These are phyloP conservation scores for Calameuta filiformis DNA, from an alignment of 2,888 invertebrate species.

Conservation along the genomic window DNA sequence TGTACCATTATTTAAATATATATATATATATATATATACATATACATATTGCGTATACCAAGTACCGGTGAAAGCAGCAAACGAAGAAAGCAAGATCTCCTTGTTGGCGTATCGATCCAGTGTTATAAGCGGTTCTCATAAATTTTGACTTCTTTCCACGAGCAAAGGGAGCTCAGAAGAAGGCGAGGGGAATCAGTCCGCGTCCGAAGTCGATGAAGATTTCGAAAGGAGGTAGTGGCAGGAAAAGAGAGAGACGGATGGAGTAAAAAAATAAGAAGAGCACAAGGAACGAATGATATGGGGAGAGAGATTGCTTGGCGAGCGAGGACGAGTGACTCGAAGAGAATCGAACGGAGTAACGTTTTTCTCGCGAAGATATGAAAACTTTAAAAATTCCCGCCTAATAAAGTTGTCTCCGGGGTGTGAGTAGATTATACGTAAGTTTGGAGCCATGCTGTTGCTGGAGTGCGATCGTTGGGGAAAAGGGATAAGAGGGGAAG, in stretches of 20 bases:
- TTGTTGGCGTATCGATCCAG: too few relatives aligned
- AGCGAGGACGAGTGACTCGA: too few relatives aligned
- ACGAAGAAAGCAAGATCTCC: too few relatives aligned
- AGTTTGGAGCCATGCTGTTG: slow-evolving; percentile 30
- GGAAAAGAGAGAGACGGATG: background rate
- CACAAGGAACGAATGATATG: too few relatives aligned
- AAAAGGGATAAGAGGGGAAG: slow-evolving; percentile 39
- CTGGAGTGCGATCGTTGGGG: slow-evolving; percentile 35
- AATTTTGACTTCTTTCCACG: too few relatives aligned
- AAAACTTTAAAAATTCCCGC: slow-evolving; percentile 34
- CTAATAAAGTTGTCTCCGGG: slow-evolving; percentile 38
- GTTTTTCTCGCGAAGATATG: slow-evolving; percentile 8
- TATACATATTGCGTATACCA: too few relatives aligned
- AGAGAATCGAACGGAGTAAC: background rate
- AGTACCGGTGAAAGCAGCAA: too few relatives aligned
- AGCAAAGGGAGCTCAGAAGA: too few relatives aligned
- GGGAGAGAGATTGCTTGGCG: background rate
- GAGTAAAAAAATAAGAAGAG: background rate
- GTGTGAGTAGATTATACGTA: slow-evolving; percentile 38
- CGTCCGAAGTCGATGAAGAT: too few relatives aligned
- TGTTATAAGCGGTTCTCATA: too few relatives aligned
- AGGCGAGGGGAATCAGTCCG: too few relatives aligned
- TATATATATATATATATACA: background rate
- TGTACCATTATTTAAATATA: background rate
- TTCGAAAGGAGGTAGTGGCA: too few relatives aligned